Evolutionary conservation across 2,888 invertebrate species (phyloP).

Genomic region (Tetranychus truncatus): DNA sequence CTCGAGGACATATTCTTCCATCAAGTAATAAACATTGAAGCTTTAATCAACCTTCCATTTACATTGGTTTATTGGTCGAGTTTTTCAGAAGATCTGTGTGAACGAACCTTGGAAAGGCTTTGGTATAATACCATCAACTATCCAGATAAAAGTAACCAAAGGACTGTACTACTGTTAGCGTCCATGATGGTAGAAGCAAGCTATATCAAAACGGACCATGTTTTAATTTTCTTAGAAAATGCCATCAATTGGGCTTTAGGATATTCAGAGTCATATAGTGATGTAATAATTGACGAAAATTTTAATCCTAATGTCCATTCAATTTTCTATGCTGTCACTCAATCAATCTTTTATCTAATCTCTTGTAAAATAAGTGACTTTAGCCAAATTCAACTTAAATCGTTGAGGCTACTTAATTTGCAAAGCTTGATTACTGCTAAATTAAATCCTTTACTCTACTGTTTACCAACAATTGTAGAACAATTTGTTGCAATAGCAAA

Average conservation of each 20-base stretch:
- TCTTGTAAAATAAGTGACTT: slow-evolving; percentile 4
- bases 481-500: slow-evolving; percentile 2
- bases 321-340: background rate
- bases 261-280: background rate
- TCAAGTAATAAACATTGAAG: background rate
- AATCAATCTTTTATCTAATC: slow-evolving; percentile 10
- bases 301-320: background rate
- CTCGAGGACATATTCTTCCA: background rate
- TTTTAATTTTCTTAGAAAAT: background rate
- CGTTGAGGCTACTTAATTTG: slow-evolving; percentile 2
- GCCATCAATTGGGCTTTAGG: background rate
- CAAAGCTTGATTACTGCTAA: background rate
- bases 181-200: slow-evolving; percentile 7
- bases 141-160: background rate
- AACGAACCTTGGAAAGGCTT: background rate
- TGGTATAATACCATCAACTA: background rate
- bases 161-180: background rate
- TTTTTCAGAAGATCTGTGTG: slow-evolving; percentile 2
- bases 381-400: background rate
- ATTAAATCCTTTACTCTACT: background rate
- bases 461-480: slow-evolving; percentile 8
- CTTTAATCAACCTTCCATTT: background rate
- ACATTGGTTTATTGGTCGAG: background rate
- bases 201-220: background rate
- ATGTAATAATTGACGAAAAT: background rate